Evolutionary conservation across 2,888 invertebrate genomes (phyloP), one percentile per base, ranked within the genome.

Genomic region (Mythimna albipuncta): DNA sequence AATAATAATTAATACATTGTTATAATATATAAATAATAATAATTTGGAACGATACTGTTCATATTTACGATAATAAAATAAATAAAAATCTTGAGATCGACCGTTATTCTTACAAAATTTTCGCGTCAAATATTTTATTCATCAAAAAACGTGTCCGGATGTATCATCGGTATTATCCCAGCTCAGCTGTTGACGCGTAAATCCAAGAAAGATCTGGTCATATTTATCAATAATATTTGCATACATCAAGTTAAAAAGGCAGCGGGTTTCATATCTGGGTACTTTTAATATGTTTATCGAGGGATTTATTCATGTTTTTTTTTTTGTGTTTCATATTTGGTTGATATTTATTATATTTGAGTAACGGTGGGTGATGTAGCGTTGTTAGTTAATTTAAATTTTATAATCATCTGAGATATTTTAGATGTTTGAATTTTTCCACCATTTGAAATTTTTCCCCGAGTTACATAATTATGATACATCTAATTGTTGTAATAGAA

Each of bases 211-310:
- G 41, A 55, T 26, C 50, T 55, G 44, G 38, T 35, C 59, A 57
- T 58, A 75, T 80, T 72, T 75, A 75, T 68, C 75, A 70, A 67
- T 72, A 68, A 68, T 81, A 72, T 76, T 72, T 76, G 21, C 64
- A 72, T 68, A 70, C 44, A 64, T 75, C 52, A 68, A 65, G 67
- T 66, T 61, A 41, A 72, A 72, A 79, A 59, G 72, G 76, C 73
- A 35, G 26, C 9, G 47, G 26, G 44, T 47, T 78, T 57, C 44
- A 41, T 63, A 50, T 55, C 21, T 38, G 21, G 35, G 32, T 11
- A 11, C 44, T 72, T 77, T 78, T 59, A 59, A 75, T 72, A 77
- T 75, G 64, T 71, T 54, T 32, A 38, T 52, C 6, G 50, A 26
- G 13, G 32, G 11, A n/a, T 44, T 6, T 59, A 21, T 73, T 44